Percentiles rank a stretch among this genome's conserved stretches.
phyloP scores from a whole-genome alignment of 2,113 vertebrate genomes.

The Helogale parvula region DNA sequence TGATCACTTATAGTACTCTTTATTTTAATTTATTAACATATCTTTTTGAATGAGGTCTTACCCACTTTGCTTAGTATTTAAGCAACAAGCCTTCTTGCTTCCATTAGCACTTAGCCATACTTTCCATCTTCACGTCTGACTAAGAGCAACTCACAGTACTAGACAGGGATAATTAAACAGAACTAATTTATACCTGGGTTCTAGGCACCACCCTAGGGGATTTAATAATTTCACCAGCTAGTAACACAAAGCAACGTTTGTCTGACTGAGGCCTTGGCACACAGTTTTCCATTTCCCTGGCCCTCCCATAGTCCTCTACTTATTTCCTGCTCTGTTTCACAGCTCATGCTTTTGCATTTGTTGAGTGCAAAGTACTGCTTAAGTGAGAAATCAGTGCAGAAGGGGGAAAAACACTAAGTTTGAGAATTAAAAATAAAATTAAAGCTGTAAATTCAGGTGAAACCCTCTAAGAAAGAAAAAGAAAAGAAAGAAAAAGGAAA shows the following conservation, averaged over 20 bases:
- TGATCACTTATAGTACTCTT: background rate
- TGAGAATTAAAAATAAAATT: slow-evolving; percentile 5
- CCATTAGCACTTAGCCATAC: background rate
- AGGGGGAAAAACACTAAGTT: background rate
- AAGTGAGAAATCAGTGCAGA: background rate
- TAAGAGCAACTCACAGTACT: background rate
- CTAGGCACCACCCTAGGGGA: background rate
- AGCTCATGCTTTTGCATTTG: background rate
- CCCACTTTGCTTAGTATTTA: background rate
- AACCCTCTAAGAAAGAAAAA: background rate
- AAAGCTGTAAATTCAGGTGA: slow-evolving; percentile 21
- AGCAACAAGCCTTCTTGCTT: background rate
- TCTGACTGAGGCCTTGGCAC: background rate
- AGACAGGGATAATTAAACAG: background rate
- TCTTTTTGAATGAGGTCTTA: background rate
- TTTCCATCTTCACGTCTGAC: background rate
- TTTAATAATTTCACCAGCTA: background rate
- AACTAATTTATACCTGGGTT: background rate
- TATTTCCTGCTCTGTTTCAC: background rate
- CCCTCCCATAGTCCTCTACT: background rate
- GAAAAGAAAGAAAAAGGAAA: background rate
- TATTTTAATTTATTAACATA: background rate
- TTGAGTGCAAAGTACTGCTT: background rate
- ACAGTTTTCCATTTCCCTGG: background rate
- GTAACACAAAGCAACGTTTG: background rate